Evolutionary conservation across 2,797 vertebrate species (phyloP), one percentile per base, ranked within the genome.

Genomic region (Syndactyla subalaris): DNA sequence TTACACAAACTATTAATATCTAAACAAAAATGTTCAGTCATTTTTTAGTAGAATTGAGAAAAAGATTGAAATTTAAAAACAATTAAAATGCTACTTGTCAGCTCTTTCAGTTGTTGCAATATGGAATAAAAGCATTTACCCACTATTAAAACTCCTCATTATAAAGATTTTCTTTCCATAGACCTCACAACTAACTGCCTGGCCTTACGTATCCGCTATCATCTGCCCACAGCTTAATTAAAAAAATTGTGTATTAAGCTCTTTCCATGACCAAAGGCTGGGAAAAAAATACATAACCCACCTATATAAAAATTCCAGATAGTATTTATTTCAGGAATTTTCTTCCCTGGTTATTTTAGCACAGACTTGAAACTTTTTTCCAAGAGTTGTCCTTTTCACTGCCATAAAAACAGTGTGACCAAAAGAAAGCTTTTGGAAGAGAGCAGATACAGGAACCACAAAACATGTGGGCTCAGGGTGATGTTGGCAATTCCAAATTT

Each of bases 331-430:
- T 87, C 55, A 79, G 77, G 21, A 82, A 85, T 79, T 93, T 79
- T 74, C 12, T 91, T 87, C 63, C 63, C 52, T 70, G 14, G n/a
- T 76, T 89, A 73, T 85, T 94, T 93, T 70, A 92, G 67, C 45
- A 74, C 45, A 78, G 55, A 76, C 48, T 45, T 59, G 63, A 92
- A 93, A 92, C 20, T 54, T 63, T 79, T 67, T 87, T 41, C 34
- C 86, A 32, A 29, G 20, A 43, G 67, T 58, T 88, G 52, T 15
- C 91, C 61, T 92, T 88, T 89, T 87, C 57, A 93, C 8, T 63
- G 63, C 67, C 65, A 32, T 48, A 61, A 67, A 93, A 86, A 65
- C 19, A 82, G 71, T 27, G 51, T 91, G 67, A 48, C 36, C 39
- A 82, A 92, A 93, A 92, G 45, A 82, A 89, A 82, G 67, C 14